phyloP scores from a whole-genome alignment of 2,888 invertebrate species.

The Fragum whitleyi region DNA sequence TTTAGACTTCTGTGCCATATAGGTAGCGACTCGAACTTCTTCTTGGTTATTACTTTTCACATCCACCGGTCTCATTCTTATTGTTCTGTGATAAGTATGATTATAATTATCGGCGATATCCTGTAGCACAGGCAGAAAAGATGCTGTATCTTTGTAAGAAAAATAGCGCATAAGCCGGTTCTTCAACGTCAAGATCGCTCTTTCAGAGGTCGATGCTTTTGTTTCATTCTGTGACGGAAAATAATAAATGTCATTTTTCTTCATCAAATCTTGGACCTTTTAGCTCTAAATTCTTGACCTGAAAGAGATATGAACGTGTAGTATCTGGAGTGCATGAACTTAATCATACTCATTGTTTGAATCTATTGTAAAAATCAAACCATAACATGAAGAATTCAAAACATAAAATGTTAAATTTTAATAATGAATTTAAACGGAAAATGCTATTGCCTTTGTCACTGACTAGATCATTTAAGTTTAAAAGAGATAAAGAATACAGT shows the following conservation, averaged over 20 bases:
- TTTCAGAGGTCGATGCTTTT: constrained; percentile 19
- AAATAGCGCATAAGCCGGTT: constrained; percentile 48
- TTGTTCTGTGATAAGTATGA: constrained; percentile 64
- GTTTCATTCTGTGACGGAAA: constrained; percentile 62
- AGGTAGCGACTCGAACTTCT: constrained; percentile 49
- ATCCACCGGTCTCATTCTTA: constrained; percentile 52
- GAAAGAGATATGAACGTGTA: too few relatives aligned
- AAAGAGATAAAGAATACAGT: too few relatives aligned
- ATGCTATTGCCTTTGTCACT: too few relatives aligned
- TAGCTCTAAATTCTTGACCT: constrained; percentile 63
- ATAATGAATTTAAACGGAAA: too few relatives aligned
- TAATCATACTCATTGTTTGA: too few relatives aligned
- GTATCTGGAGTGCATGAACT: too few relatives aligned
- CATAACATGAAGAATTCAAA: too few relatives aligned
- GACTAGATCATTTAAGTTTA: too few relatives aligned
- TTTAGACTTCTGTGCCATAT: constrained; percentile 23
- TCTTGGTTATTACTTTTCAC: constrained; percentile 48
- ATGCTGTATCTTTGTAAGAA: constrained; percentile 46
- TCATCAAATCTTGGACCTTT: constrained; percentile 48
- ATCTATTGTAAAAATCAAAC: too few relatives aligned
- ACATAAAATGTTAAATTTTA: too few relatives aligned
- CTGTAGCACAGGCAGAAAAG: constrained; percentile 52
- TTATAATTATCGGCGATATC: constrained; percentile 59
- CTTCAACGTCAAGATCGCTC: constrained; percentile 57
- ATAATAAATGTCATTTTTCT: constrained; percentile 44